These are phyloP conservation scores for Arizona elegans DNA, from an alignment of 2,113 vertebrate genomes.

Conservation along the genomic window DNA sequence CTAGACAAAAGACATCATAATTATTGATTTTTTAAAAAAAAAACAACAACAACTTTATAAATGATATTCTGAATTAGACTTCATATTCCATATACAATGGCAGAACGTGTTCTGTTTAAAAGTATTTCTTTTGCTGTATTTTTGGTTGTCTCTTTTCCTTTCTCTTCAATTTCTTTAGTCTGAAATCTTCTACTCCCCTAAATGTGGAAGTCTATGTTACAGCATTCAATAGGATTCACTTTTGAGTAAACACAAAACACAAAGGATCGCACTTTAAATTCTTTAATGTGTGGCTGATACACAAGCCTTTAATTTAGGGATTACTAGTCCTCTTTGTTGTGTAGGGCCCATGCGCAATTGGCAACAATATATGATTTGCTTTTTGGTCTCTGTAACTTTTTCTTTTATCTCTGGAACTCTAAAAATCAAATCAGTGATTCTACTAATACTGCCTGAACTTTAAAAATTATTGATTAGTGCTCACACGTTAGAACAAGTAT, in stretches of 20 bases:
- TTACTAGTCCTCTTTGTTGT: not conserved
- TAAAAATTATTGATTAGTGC: not conserved
- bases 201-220: not conserved
- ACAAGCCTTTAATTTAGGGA: not conserved
- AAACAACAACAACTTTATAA: not conserved
- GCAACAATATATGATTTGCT: not conserved
- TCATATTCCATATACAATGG: not conserved
- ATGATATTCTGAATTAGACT: not conserved
- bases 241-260: not conserved
- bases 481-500: not conserved
- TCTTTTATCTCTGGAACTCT: not conserved
- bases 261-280: not conserved
- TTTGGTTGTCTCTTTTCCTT: not conserved
- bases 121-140: not conserved
- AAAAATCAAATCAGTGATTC: not conserved
- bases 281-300: not conserved
- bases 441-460: not conserved
- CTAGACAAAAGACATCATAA: not conserved
- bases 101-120: not conserved
- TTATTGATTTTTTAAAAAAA: not conserved
- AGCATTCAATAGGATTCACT: not conserved
- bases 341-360: not conserved
- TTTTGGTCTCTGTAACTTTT: not conserved
- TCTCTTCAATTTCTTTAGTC: not conserved
- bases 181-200: not conserved